Evolutionary conservation across 2,797 vertebrate genomes (phyloP).

Genomic region (Alfaro cultratus): DNA sequence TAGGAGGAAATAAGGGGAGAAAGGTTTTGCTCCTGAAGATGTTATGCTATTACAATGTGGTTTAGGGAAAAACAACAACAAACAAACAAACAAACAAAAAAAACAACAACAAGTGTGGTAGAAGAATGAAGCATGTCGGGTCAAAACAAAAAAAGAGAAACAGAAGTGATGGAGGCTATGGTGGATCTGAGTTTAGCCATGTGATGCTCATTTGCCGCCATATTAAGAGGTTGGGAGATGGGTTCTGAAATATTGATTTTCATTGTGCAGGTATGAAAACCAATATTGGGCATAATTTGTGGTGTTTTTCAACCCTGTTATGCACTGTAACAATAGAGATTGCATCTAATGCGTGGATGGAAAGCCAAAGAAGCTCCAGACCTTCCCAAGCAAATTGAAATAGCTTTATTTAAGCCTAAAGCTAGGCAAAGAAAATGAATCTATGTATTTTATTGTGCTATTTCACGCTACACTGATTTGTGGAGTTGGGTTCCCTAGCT

Average conservation of each 20-base stretch:
- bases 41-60: background rate
- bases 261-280: slow-evolving; percentile 66
- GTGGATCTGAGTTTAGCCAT: slow-evolving; percentile 57
- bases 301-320: slow-evolving; percentile 60
- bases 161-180: slow-evolving; percentile 24
- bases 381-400: background rate
- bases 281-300: slow-evolving; percentile 60
- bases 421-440: slow-evolving; percentile 20
- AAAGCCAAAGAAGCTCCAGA: slow-evolving; percentile 42
- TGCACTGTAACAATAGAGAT: slow-evolving; percentile 59
- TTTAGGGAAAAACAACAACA: slow-evolving; percentile 20
- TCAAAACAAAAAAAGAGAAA: slow-evolving; percentile 40
- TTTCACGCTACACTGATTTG: slow-evolving; percentile 20
- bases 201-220: slow-evolving; percentile 68
- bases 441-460: slow-evolving; percentile 35
- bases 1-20: background rate
- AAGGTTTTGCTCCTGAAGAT: slow-evolving; percentile 1
- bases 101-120: slow-evolving; percentile 24
- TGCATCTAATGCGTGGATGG: slow-evolving; percentile 53
- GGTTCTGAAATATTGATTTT: slow-evolving; percentile 72
- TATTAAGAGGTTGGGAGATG: slow-evolving; percentile 65
- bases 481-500: background rate
- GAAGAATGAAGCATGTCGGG: slow-evolving; percentile 32
- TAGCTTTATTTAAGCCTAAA: slow-evolving; percentile 27
- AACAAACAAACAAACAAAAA: background rate